Base-by-base conservation (phyloP, 2,888 invertebrate species). In the Morpho achilles region DNA sequence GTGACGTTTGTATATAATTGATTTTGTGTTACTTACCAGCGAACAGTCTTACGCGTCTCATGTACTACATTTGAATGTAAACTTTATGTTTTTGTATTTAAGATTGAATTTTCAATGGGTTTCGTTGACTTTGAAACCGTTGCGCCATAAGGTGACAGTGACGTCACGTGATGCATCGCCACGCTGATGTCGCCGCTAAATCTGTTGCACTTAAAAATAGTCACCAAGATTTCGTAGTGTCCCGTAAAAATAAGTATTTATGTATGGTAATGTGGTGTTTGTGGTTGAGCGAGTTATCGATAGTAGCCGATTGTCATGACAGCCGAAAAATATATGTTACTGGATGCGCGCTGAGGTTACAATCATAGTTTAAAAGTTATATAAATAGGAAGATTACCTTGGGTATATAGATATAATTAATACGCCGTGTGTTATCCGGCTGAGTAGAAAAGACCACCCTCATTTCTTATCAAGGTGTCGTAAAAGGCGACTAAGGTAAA, bases 181-280 rank as follows among this genome's bases (percentile, higher is more conserved):
- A 42, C 41, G 53, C 60, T 66, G 67, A 66, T 66, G 67, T 65
- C 56, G 62, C 43, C 54, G 55, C 64, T 67, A 67, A 61, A 60
- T 62, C 52, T 8, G 66, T 47, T 51, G 48, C 56, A 47, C 56
- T 43, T 62, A 64, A 62, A 62, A 62, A 59, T 62, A 62, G 58
- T 56, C 47, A 40, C 48, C 41, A 10, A 51, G 55, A 59, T 62
- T 58, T 62, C 62, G 58, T 64, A 60, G 58, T 60, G 62, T 58
- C 51, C 58, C 60, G 53, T 64, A 60, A 53, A 60, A 59, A 62
- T 63, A 64, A 43, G n/a, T n/a, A 45, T 45, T n/a, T 45, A 45
- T 45, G 9, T 45, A 45, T 32, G 32, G 2, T 32, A 32, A 3
- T 32, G 32, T 32, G 32, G 32, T 32, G 32, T 32, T 32, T 32